Base-by-base conservation (phyloP, 2,888 invertebrate genomes). In the Stenotaenia linearis region DNA sequence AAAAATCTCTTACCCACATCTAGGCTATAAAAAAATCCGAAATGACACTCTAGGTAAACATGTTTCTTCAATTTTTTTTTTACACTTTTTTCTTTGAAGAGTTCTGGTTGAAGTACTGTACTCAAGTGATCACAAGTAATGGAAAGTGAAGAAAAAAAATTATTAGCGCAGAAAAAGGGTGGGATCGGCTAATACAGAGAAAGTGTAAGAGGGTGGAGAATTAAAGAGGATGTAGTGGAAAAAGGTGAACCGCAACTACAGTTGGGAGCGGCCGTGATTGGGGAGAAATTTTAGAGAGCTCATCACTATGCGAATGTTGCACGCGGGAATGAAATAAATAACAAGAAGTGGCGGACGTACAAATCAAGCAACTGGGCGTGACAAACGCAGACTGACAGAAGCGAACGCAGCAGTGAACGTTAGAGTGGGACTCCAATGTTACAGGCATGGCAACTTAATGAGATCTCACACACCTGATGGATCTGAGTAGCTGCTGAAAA, bases 301-400 rank as follows among this genome's bases (percentile, higher is more conserved):
- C 69, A 69, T 69, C 69, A 69, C 69, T 69, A 69, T 69, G 69
- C 69, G 56, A 69, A 69, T 69, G 69, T 28, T 69, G 69, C 69
- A 69, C 69, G 69, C 69, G 69, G 69, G 69, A 69, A 69, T 69
- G 69, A 69, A 69, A 69, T 69, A 69, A 69, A 69, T 69, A 69
- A 69, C 69, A 69, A 69, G 69, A 69, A 69, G 69, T 69, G 69
- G 69, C 69, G 69, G 25, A 28, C 69, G 69, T 69, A 69, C 69
- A 69, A 69, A 69, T 69, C 69, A 69, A 69, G 69, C 69, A 69
- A 69, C 69, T 69, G 69, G 69, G 69, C 69, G 23, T 69, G 69
- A 69, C 69, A 69, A 69, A 45, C 45, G 45, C 45, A 45, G 45
- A 45, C 45, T 45, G 45, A 45, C 45, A 45, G 69, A 69, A 69